Percentiles rank a stretch among this genome's conserved stretches.
Evolutionary conservation across 2,113 vertebrate species (phyloP).

Genomic region (Oplegnathus fasciatus): DNA sequence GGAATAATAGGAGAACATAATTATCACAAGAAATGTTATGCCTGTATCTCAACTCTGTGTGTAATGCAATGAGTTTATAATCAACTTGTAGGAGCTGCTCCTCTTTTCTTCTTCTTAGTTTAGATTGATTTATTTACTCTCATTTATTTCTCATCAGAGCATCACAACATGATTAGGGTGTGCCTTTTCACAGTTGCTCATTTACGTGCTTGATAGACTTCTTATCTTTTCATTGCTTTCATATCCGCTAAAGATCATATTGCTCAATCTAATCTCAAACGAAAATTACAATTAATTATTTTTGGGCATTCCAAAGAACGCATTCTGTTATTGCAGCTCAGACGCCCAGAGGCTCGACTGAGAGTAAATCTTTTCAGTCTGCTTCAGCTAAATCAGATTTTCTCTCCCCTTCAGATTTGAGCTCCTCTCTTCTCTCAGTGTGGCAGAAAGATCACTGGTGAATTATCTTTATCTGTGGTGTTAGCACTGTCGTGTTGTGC

Average conservation of each 20-base stretch:
- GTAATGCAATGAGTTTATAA: constrained; percentile 12
- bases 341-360: constrained; percentile 47
- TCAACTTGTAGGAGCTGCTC: constrained; percentile 32
- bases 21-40: neutral
- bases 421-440: constrained; percentile 13
- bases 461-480: constrained; percentile 44
- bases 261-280: constrained; percentile 60
- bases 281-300: constrained; percentile 61
- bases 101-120: constrained; percentile 19
- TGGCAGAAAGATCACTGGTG: constrained; percentile 26
- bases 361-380: constrained; percentile 48
- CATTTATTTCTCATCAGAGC: constrained; percentile 64
- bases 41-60: neutral
- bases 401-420: constrained; percentile 26
- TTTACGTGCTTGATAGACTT: constrained; percentile 56
- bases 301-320: constrained; percentile 23
- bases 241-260: constrained; percentile 42
- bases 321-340: constrained; percentile 21
- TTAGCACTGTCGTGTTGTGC: constrained; percentile 3
- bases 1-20: neutral
- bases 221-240: constrained; percentile 54
- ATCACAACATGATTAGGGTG: constrained; percentile 48
- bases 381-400: constrained; percentile 41
- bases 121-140: constrained; percentile 59
- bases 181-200: constrained; percentile 42